phyloP scores from a whole-genome alignment of 2,797 vertebrate genomes.

The Danio choprae region DNA sequence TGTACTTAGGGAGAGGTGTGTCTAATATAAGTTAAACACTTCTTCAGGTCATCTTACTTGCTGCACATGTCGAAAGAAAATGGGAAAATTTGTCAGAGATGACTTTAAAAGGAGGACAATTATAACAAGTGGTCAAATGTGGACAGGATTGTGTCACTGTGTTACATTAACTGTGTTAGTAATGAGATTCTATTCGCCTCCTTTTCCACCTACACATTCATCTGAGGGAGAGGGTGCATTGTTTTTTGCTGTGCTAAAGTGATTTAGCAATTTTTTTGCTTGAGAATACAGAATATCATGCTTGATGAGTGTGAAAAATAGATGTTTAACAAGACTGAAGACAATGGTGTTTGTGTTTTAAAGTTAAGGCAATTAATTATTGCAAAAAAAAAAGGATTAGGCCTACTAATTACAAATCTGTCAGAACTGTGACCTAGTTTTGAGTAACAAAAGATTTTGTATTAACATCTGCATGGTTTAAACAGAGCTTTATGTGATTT shows the following conservation, averaged over 20 bases:
- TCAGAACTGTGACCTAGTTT: background rate
- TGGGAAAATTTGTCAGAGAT: slow-evolving; percentile 42
- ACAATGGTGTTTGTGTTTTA: background rate
- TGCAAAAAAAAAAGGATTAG: background rate
- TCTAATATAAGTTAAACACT: slow-evolving; percentile 12
- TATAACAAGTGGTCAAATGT: background rate
- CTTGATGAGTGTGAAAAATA: background rate
- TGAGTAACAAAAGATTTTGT: background rate
- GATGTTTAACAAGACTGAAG: background rate
- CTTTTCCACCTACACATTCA: background rate
- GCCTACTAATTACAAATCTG: background rate
- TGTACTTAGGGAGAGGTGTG: slow-evolving; percentile 16
- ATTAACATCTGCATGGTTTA: background rate
- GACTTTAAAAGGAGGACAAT: background rate
- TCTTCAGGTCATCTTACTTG: slow-evolving; percentile 14
- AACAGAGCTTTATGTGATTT: background rate
- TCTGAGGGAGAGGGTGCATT: slow-evolving; percentile 18
- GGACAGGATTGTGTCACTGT: background rate
- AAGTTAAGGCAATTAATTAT: background rate
- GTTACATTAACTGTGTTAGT: background rate
- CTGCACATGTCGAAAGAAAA: background rate
- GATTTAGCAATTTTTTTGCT: slow-evolving; percentile 6
- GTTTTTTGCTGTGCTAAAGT: slow-evolving; percentile 1
- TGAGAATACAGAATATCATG: background rate
- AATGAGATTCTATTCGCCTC: background rate